Evolutionary conservation across 2,113 vertebrate genomes (phyloP).

Genomic region (Hiodon alosoides): DNA sequence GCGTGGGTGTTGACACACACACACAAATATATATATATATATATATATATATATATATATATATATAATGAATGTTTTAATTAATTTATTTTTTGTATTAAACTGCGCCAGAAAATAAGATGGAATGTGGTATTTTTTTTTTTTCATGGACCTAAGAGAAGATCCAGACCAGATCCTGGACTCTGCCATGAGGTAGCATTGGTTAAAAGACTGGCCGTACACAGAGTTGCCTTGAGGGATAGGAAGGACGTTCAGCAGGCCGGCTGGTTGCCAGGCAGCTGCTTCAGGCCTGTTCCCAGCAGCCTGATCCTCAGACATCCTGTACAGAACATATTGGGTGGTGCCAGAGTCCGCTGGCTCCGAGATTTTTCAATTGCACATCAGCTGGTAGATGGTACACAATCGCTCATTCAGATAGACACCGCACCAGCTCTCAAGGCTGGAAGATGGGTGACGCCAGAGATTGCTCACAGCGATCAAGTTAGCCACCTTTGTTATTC

Average conservation of each 20-base stretch:
- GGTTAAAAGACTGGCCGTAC: background rate
- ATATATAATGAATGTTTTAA: too few species aligned
- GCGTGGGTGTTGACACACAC: too few species aligned
- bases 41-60: too few species aligned
- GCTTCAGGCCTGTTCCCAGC: background rate
- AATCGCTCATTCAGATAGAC: background rate
- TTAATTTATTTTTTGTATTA: too few species aligned
- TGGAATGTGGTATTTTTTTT: background rate
- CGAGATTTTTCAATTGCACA: slow-evolving; percentile 7
- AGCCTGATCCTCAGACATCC: slow-evolving; percentile 18
- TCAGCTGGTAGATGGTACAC: background rate
- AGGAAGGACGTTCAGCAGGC: background rate
- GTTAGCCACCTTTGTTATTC: background rate
- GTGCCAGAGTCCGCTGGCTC: background rate
- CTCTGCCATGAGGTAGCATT: background rate
- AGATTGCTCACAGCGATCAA: background rate
- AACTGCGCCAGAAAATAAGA: too few species aligned
- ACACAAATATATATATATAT: too few species aligned
- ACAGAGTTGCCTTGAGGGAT: background rate
- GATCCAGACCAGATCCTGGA: slow-evolving; percentile 5
- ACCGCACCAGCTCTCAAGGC: background rate
- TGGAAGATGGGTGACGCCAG: background rate
- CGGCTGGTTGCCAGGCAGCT: slow-evolving; percentile 17
- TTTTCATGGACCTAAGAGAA: background rate
- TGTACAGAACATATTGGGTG: background rate